Evolutionary conservation across 2,113 vertebrate genomes (phyloP).

Genomic region (Onychostoma macrolepis): DNA sequence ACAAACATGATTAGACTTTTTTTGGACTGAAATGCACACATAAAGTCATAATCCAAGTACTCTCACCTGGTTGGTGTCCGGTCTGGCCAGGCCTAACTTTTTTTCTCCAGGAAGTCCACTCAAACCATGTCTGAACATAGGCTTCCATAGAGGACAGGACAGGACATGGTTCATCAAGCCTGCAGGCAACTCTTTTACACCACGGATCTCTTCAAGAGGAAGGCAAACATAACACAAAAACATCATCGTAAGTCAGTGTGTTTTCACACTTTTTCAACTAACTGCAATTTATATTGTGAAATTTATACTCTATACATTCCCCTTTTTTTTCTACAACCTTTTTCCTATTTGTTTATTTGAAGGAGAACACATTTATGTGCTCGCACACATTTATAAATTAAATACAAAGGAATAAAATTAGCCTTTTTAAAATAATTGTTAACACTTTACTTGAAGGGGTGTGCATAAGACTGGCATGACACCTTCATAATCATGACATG

Average conservation of each 20-base stretch:
- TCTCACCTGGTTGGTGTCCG: slow-evolving; percentile 58
- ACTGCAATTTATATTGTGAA: neutral
- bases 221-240: neutral
- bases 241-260: neutral
- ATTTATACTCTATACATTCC: neutral
- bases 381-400: neutral
- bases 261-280: neutral
- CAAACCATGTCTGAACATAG: slow-evolving; percentile 88
- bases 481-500: too few relatives aligned
- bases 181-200: slow-evolving; percentile 80
- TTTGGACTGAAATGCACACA: neutral
- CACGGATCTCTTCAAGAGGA: slow-evolving; percentile 77
- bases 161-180: slow-evolving; percentile 85
- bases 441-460: too few relatives aligned
- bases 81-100: neutral
- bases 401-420: neutral
- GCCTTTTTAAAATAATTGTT: neutral
- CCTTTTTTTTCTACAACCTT: neutral
- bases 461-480: too few relatives aligned
- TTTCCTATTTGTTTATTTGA: neutral
- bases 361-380: neutral
- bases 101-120: slow-evolving; percentile 65
- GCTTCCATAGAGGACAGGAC: slow-evolving; percentile 91
- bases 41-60: neutral
- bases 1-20: neutral